Conservation (phyloP, 2,888 invertebrate species). For the Oithona nana region DNA sequence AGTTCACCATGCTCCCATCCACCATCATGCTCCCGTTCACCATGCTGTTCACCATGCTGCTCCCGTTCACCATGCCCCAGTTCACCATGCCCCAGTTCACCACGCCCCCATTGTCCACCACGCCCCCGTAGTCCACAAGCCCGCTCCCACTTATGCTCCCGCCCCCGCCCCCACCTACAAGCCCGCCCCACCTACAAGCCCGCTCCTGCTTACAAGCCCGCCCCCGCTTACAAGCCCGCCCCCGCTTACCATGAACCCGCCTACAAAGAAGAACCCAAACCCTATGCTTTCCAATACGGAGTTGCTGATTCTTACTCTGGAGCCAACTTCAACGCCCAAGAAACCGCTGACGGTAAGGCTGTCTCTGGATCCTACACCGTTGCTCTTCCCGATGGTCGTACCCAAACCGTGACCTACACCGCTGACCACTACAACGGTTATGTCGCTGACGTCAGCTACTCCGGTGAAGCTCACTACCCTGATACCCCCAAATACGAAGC, state of each 20-base stretch:
- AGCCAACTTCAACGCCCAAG: not conserved
- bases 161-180: not conserved
- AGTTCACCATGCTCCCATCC: not conserved
- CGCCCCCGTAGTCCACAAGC: not conserved
- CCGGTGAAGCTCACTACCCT: not conserved
- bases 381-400: not conserved
- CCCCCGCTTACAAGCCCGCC: not conserved
- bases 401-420: not conserved
- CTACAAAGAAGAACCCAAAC: not conserved
- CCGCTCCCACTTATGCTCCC: not conserved
- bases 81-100: conserved; percentile 6
- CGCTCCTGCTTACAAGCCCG: not conserved
- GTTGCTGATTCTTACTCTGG: not conserved
- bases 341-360: not conserved
- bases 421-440: not conserved
- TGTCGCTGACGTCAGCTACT: not conserved
- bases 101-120: not conserved
- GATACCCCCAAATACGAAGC: not conserved
- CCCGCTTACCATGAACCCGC: not conserved
- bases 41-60: not conserved
- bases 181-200: not conserved
- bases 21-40: conserved; percentile 5
- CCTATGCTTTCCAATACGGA: not conserved
- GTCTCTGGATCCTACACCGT: not conserved
- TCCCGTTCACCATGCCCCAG: conserved; percentile 5